Base-by-base conservation (phyloP, 2,888 invertebrate species). In the Podotricha telesiphe region DNA sequence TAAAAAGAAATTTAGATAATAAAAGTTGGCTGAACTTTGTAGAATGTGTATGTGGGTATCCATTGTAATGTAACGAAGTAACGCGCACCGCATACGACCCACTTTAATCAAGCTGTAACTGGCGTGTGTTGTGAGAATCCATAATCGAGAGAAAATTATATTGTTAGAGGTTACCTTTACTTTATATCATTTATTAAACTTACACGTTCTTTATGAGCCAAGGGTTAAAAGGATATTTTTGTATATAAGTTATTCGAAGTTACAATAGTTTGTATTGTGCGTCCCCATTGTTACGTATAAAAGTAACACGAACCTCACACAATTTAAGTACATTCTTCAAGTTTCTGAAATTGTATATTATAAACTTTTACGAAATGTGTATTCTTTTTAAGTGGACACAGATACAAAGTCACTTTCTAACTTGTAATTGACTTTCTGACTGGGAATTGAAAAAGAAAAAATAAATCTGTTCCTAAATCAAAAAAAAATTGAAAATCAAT, bases 1-100 rank as follows among this genome's bases (percentile, higher is more conserved):
- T 22, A 34, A 61, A 34, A 48, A 62, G 50, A 37, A 13, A 48
- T 62, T 50, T 62, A 62, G 62, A 17, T 59, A 48, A 48, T 34
- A 62, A 50, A 62, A 62, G 67, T 67, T 67, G 28, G 20, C 34
- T 47, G 22, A 67, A 77, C 76, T 76, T 70, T 7, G 65, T 64
- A 67, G 67, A 65, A 67, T 70, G 59, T 74, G 75, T 72, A 76
- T 74, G 34, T 75, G 76, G 74, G 76, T 77, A 76, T 75, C 79
- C 75, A 79, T 79, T 82, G 82, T 83, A 82, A 82, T 82, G 84
- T 82, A 82, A 82, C 83, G 81, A 79, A 81, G 79, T 83, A 82
- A 87, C 89, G 87, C 85, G 87, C 79, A 76, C 80, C 78, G 88
- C 87, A 88, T 88, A 87, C 87, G 78, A 80, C 79, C 75, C 75